Evolutionary conservation across 1,140 invertebrate genomes (phyloP).

Genomic region (Drosophila pseudoananassae): DNA sequence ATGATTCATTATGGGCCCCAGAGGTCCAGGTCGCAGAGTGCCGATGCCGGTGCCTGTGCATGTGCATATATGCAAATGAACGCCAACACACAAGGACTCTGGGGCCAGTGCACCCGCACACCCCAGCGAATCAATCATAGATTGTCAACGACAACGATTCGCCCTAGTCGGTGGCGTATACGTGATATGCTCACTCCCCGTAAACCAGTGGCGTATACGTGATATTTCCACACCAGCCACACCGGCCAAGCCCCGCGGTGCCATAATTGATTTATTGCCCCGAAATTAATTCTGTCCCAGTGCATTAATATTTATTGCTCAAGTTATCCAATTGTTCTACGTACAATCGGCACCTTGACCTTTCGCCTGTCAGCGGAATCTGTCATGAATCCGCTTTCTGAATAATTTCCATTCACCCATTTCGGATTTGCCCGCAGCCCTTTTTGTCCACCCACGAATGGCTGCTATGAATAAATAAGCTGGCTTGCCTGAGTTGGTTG

Average conservation of each 20-base stretch:
- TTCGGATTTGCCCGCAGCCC: conserved; percentile 33
- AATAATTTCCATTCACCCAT: conserved; percentile 29
- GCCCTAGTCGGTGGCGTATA: conserved; percentile 37
- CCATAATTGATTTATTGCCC: conserved; percentile 70
- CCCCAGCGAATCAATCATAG: conserved; percentile 68
- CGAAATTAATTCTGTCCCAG: conserved; percentile 52
- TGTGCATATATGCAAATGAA: conserved; percentile 66
- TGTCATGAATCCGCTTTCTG: conserved; percentile 19
- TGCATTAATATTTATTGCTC: conserved; percentile 48
- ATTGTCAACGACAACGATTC: conserved; percentile 60
- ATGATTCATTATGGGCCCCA: conserved; percentile 69
- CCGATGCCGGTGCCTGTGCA: conserved; percentile 13
- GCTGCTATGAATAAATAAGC: conserved; percentile 54
- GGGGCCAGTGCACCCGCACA: conserved; percentile 32
- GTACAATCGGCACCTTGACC: conserved; percentile 32
- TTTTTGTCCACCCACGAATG: conserved; percentile 40
- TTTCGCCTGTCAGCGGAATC: conserved; percentile 18
- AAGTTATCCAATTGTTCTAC: conserved; percentile 8
- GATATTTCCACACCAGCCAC: conserved; percentile 27
- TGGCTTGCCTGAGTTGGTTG: conserved; percentile 16
- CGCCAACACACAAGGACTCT: conserved; percentile 21
- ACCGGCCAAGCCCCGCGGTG: conserved; percentile 12
- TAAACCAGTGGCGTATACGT: conserved; percentile 45
- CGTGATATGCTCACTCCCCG: conserved; percentile 36
- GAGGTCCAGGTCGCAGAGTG: conserved; percentile 17